phyloP scores from a whole-genome alignment of 2,888 invertebrate species.

The Halictus quadricinctus region DNA sequence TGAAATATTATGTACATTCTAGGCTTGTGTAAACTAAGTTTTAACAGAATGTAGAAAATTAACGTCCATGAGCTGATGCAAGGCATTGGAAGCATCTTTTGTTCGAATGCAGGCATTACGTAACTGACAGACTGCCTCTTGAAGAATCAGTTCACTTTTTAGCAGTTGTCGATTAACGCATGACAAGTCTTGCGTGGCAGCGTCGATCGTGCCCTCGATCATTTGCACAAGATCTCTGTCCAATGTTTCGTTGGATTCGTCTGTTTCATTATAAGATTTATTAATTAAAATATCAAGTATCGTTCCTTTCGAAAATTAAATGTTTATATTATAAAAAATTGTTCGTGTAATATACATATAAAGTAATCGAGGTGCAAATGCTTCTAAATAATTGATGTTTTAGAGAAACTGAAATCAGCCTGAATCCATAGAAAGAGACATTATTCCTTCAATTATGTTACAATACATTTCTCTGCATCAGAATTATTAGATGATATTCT shows the following conservation, averaged over 20 bases:
- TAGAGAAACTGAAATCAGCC: conserved; percentile 43
- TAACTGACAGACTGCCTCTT: conserved; percentile 79
- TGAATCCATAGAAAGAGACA: conserved; percentile 47
- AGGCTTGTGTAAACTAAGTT: conserved; percentile 61
- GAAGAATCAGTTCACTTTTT: conserved; percentile 78
- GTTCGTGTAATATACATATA: conserved; percentile 35
- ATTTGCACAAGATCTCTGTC: conserved; percentile 76
- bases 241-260: conserved; percentile 79
- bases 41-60: conserved; percentile 78
- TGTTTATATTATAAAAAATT: conserved; percentile 20
- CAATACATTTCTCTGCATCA: conserved; percentile 58
- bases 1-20: conserved; percentile 45
- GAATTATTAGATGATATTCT: conserved; percentile 67
- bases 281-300: conserved; percentile 57
- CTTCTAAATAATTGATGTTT: conserved; percentile 40
- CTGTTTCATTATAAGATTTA: conserved; percentile 66
- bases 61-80: conserved; percentile 75
- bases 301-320: conserved; percentile 29
- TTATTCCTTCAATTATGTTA: conserved; percentile 56
- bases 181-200: conserved; percentile 75
- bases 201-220: conserved; percentile 72
- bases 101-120: conserved; percentile 74
- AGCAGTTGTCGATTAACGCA: conserved; percentile 78
- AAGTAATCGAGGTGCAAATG: conserved; percentile 26
- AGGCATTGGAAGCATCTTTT: conserved; percentile 72